Evolutionary conservation across 1,140 invertebrate species (phyloP).

Genomic region (Metaphire vulgaris): DNA sequence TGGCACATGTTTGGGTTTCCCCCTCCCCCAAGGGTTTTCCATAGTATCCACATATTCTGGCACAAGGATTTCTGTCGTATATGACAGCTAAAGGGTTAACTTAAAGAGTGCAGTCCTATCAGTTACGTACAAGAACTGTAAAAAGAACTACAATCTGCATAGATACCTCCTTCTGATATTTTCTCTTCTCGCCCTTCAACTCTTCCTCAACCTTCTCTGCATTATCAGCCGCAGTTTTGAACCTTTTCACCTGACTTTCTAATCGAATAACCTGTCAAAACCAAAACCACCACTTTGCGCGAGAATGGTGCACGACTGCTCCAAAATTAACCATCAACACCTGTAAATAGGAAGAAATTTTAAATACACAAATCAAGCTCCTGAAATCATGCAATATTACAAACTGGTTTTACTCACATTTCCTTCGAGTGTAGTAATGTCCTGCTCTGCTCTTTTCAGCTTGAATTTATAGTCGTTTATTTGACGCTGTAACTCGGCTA

Average conservation of each 20-base stretch:
- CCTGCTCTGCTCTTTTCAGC: constrained; percentile 91
- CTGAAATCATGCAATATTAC: constrained; percentile 4
- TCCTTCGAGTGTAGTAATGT: constrained; percentile 80
- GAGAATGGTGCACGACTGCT: not conserved
- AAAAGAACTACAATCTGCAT: too few species aligned
- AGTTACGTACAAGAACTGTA: too few species aligned
- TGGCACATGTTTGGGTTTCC: too few species aligned
- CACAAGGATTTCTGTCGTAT: too few species aligned
- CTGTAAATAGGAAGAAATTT: not conserved
- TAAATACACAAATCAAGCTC: not conserved
- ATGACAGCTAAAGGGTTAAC: too few species aligned
- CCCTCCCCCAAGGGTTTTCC: too few species aligned
- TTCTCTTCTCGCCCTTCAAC: constrained; percentile 87
- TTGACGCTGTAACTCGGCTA: constrained; percentile 36
- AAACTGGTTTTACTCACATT: constrained; percentile 47
- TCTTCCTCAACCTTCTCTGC: constrained; percentile 91
- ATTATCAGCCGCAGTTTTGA: constrained; percentile 83
- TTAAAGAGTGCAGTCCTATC: too few species aligned
- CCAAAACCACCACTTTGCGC: not conserved
- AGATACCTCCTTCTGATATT: constrained; percentile 97
- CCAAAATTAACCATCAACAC: not conserved
- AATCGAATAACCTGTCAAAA: constrained; percentile 66
- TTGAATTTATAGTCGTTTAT: constrained; percentile 82
- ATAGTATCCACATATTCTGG: too few species aligned
- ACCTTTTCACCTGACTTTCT: constrained; percentile 90